Conservation (phyloP, 1,140 invertebrate genomes). For the Cydia amplana region DNA sequence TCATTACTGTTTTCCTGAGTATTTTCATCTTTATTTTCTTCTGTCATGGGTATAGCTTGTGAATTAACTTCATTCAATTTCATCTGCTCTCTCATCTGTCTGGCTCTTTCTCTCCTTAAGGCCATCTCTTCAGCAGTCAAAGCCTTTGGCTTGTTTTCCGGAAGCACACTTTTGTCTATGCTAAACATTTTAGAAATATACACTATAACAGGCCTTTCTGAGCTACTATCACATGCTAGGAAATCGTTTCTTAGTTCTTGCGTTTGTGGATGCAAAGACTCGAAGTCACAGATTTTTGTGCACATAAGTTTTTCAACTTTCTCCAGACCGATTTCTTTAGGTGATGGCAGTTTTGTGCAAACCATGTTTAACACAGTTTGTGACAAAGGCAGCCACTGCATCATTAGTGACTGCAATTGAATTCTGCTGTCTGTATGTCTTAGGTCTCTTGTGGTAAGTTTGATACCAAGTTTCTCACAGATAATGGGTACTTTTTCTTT, state of each 20-base stretch:
- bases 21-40: conserved; percentile 72
- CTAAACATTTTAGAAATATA: conserved; percentile 98
- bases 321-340: conserved; percentile 87
- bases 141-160: conserved; percentile 86
- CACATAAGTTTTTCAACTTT: conserved; percentile 89
- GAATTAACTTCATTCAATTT: conserved; percentile 73
- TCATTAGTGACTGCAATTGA: conserved; percentile 90
- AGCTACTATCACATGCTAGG: conserved; percentile 83
- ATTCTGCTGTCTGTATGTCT: conserved; percentile 88
- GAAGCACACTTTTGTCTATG: conserved; percentile 85
- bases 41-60: conserved; percentile 77
- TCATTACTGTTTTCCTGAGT: conserved; percentile 53
- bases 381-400: conserved; percentile 94
- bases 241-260: conserved; percentile 88
- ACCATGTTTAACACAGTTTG: conserved; percentile 90
- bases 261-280: conserved; percentile 85
- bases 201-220: conserved; percentile 88
- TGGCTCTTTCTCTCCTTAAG: conserved; percentile 84
- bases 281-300: conserved; percentile 84
- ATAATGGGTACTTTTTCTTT: conserved; percentile 91
- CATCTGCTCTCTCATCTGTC: conserved; percentile 82
- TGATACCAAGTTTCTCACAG: conserved; percentile 89
- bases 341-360: conserved; percentile 89
- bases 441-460: conserved; percentile 88
- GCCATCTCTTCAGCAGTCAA: conserved; percentile 89